Conservation (phyloP, 2,797 vertebrate species). For the Falco biarmicus region DNA sequence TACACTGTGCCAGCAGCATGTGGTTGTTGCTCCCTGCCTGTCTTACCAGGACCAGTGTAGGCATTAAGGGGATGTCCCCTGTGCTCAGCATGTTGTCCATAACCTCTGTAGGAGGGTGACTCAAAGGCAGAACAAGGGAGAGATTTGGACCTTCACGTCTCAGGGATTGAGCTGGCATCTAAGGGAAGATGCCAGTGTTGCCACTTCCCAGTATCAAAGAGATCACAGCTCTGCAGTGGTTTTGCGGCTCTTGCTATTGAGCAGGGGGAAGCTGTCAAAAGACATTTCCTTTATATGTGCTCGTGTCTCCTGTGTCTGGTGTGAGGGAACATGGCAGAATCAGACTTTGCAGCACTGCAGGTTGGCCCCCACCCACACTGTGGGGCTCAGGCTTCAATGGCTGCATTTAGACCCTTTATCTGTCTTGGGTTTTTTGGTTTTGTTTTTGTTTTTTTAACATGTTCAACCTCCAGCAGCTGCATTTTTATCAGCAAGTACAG, state of each 20-base stretch:
- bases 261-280: neutral
- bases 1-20: neutral
- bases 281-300: neutral
- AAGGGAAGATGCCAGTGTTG: neutral
- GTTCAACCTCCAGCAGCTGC: neutral
- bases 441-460: neutral
- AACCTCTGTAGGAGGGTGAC: neutral
- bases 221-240: neutral
- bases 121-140: neutral
- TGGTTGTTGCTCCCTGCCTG: neutral
- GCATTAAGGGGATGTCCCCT: neutral
- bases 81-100: neutral
- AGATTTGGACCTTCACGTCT: neutral
- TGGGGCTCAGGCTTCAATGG: neutral
- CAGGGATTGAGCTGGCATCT: neutral
- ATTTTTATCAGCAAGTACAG: neutral
- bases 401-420: neutral
- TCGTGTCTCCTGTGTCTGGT: neutral
- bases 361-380: accelerated
- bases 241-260: neutral
- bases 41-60: neutral
- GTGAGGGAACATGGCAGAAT: neutral
- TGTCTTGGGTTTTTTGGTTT: neutral
- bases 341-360: neutral
- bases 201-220: neutral